Evolutionary conservation across 2,888 invertebrate species (phyloP).

Genomic region (Cataglyphis cursor): DNA sequence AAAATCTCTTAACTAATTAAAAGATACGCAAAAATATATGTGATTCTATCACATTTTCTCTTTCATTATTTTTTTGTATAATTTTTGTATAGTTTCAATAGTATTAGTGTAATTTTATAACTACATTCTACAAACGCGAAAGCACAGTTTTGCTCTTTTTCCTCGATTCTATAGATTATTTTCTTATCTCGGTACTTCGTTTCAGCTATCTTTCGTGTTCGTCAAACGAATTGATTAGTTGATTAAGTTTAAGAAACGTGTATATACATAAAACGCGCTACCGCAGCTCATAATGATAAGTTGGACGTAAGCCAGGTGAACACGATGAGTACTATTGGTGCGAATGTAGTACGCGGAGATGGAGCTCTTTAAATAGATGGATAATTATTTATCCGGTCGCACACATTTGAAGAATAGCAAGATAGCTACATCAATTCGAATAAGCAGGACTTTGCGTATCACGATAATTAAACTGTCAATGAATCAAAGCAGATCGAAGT

Average conservation of each 20-base stretch:
- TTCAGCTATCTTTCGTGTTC: background rate
- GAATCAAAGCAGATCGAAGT: conserved; percentile 31
- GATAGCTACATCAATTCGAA: conserved; percentile 25
- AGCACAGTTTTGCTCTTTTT: background rate
- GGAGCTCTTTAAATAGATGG: conserved; percentile 62
- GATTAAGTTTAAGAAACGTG: conserved; percentile 2
- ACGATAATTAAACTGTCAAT: conserved; percentile 64
- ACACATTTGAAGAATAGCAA: conserved; percentile 26
- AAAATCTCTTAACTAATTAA: background rate
- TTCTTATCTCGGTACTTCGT: conserved; percentile 15
- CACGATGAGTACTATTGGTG: conserved; percentile 17
- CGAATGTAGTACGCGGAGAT: conserved; percentile 39
- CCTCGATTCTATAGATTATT: background rate
- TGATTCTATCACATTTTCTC: background rate
- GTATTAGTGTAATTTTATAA: background rate
- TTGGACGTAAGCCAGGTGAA: conserved; percentile 39
- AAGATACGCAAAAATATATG: background rate
- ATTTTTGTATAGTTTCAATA: background rate
- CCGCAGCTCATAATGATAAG: conserved; percentile 20
- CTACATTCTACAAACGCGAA: background rate
- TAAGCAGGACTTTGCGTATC: conserved; percentile 27
- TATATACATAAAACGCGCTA: conserved; percentile 17
- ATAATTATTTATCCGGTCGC: conserved; percentile 55
- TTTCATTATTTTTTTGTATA: background rate
- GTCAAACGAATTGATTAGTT: conserved; percentile 21